Conservation (phyloP, 2,888 invertebrate genomes). For the Rhingia rostrata region DNA sequence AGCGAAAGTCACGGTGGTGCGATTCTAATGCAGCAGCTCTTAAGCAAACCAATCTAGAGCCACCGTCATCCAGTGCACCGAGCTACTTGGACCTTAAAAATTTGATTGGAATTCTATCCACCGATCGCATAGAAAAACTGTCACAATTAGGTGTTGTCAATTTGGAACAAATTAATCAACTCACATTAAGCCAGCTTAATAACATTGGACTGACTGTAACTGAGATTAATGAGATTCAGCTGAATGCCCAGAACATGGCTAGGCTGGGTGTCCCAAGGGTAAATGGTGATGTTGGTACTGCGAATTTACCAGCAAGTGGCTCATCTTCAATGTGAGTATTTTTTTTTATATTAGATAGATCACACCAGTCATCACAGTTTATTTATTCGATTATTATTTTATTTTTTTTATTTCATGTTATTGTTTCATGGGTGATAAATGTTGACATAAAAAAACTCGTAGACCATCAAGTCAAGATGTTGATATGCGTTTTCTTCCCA, state of each 20-base stretch:
- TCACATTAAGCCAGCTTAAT: constrained; percentile 86
- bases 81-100: constrained; percentile 85
- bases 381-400: constrained; percentile 29
- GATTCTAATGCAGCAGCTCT: constrained; percentile 75
- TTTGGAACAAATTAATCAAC: constrained; percentile 85
- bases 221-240: constrained; percentile 86
- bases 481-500: constrained; percentile 79
- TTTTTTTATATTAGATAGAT: neutral
- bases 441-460: constrained; percentile 38
- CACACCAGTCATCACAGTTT: neutral
- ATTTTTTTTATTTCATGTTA: constrained; percentile 49
- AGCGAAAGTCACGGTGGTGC: constrained; percentile 82
- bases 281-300: constrained; percentile 9
- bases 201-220: constrained; percentile 85
- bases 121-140: constrained; percentile 85
- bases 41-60: constrained; percentile 60
- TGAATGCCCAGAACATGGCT: constrained; percentile 86
- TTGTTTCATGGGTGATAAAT: constrained; percentile 63
- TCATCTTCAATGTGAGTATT: constrained; percentile 51
- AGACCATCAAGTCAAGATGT: constrained; percentile 77
- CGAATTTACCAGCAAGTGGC: constrained; percentile 14
- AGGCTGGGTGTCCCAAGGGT: constrained; percentile 83
- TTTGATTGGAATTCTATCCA: constrained; percentile 85
- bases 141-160: constrained; percentile 86
- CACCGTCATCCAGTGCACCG: constrained; percentile 75